These are phyloP conservation scores for Eulemur rufifrons DNA, from an alignment of 2,113 vertebrate genomes.

Conservation along the genomic window DNA sequence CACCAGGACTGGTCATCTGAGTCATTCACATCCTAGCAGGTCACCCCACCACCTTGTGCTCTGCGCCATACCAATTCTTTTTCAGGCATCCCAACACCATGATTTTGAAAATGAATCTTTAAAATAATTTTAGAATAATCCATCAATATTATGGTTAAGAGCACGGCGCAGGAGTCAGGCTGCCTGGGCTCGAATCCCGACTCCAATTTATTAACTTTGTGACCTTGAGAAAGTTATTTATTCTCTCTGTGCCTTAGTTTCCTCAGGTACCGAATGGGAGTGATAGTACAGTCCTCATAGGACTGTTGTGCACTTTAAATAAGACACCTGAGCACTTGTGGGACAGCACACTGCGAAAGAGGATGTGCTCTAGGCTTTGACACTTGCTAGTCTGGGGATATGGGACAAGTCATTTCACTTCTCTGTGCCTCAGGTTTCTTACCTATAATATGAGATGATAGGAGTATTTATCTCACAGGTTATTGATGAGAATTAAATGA, in stretches of 20 bases:
- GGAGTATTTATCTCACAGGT: not conserved
- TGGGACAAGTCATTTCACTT: not conserved
- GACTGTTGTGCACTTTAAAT: not conserved
- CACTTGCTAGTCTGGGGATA: not conserved
- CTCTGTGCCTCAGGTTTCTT: not conserved
- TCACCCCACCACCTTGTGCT: not conserved
- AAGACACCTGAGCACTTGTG: not conserved
- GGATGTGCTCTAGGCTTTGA: not conserved
- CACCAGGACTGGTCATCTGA: not conserved
- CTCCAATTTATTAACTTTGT: not conserved
- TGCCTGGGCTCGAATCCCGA: not conserved
- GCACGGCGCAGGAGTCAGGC: not conserved
- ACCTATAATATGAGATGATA: not conserved
- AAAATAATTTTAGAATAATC: not conserved
- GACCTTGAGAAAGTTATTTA: not conserved
- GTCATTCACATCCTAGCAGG: not conserved
- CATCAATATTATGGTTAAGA: not conserved
- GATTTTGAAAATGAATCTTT: not conserved
- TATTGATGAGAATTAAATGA: conserved; percentile 44
- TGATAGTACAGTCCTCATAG: not conserved
- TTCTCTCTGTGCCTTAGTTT: not conserved
- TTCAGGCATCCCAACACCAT: not conserved
- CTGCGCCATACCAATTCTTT: not conserved
- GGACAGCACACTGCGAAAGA: not conserved
- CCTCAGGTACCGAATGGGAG: not conserved